phyloP scores from a whole-genome alignment of 2,888 invertebrate species.

The Drosophila suboccidentalis region DNA sequence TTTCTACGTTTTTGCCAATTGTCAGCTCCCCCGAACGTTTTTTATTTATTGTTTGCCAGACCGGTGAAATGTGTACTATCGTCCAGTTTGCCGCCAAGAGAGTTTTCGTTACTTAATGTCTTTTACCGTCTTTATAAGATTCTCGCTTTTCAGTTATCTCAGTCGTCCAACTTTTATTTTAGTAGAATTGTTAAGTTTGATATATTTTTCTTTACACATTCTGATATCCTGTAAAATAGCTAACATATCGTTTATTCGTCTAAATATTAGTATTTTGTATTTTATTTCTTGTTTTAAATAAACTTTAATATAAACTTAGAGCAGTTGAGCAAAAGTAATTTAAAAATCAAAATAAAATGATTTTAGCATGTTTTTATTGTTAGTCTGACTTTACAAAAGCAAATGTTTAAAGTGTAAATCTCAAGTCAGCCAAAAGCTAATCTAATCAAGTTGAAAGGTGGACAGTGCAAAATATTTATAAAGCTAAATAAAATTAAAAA shows the following conservation, averaged over 20 bases:
- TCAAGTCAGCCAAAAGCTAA: no score
- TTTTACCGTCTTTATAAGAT: not conserved
- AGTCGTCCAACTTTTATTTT: not conserved
- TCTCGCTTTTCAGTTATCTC: not conserved
- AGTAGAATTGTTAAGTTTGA: not conserved
- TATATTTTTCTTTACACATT: not conserved
- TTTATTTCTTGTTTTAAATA: no score
- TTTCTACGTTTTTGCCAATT: conserved; percentile 24
- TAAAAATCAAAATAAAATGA: no score
- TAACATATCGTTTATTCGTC: not conserved
- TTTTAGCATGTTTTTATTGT: no score
- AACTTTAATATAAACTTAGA: no score
- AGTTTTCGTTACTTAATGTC: not conserved
- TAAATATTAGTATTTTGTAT: not conserved
- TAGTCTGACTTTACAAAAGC: no score
- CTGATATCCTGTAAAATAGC: not conserved
- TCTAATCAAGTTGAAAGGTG: no score
- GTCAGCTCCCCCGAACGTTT: conserved; percentile 13
- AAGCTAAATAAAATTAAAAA: no score
- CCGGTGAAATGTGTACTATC: conserved; percentile 1
- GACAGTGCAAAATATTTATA: no score
- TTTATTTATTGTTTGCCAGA: conserved; percentile 33
- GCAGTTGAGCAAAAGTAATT: no score
- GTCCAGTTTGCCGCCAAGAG: not conserved
- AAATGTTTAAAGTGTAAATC: no score